Conservation (phyloP, 2,888 invertebrate genomes). For the Tanaodytes sp. region DNA sequence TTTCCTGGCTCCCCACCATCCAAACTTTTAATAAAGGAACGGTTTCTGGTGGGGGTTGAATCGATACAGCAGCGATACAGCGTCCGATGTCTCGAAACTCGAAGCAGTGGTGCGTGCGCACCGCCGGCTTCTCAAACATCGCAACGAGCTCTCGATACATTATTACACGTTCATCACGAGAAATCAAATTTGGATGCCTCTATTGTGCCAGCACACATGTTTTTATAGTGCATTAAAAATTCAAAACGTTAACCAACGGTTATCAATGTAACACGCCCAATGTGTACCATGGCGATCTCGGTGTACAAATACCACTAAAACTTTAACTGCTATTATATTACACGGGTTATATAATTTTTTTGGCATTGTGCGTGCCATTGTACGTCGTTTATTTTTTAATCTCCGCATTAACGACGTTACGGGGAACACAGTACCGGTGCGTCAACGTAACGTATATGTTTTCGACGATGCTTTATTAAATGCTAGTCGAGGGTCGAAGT, state of each 20-base stretch:
- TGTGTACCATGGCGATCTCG: too few species aligned
- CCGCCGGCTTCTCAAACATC: slow-evolving; percentile 56
- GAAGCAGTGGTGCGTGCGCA: slow-evolving; percentile 67
- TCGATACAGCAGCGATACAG: slow-evolving; percentile 72
- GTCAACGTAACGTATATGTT: too few species aligned
- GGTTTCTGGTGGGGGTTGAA: slow-evolving; percentile 63
- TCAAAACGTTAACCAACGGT: slow-evolving; percentile 3
- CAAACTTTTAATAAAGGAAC: slow-evolving; percentile 47
- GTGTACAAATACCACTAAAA: too few species aligned
- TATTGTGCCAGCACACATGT: slow-evolving; percentile 32
- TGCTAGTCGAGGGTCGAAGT: too few species aligned
- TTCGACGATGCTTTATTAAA: too few species aligned
- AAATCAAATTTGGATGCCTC: slow-evolving; percentile 58
- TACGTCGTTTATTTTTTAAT: too few species aligned
- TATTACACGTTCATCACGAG: slow-evolving; percentile 60
- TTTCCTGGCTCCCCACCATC: slow-evolving; percentile 57
- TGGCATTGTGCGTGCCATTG: too few species aligned
- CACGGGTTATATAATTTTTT: not conserved
- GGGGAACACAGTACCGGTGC: too few species aligned
- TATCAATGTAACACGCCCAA: too few species aligned
- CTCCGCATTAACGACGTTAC: too few species aligned
- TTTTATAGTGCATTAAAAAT: slow-evolving; percentile 42
- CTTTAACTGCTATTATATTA: not conserved
- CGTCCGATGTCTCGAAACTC: slow-evolving; percentile 70
- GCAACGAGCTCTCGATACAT: slow-evolving; percentile 62